A percentile compares a stretch with the other conserved stretches of the same genome.
Conservation (phyloP, 1,140 invertebrate species). For the Melipona quadrifasciata region DNA sequence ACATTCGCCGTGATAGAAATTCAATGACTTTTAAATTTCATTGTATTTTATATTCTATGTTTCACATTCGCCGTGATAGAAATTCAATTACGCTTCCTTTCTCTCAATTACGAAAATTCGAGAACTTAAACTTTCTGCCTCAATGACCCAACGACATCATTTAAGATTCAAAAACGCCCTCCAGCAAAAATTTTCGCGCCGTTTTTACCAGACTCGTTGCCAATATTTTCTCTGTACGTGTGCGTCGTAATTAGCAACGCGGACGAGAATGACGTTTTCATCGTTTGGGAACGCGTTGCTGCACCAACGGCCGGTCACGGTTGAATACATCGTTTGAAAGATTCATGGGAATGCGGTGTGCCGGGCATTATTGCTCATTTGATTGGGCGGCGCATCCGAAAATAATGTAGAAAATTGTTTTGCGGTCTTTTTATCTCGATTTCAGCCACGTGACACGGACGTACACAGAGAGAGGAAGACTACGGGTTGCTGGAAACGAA, state of each 20-base stretch:
- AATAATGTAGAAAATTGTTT: constrained; percentile 79
- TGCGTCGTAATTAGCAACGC: constrained; percentile 29
- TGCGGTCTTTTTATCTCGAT: constrained; percentile 79
- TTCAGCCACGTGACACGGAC: constrained; percentile 61
- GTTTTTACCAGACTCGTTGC: not conserved
- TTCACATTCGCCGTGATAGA: no score
- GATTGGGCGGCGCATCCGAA: constrained; percentile 68
- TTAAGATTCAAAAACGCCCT: no score
- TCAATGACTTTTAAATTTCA: no score
- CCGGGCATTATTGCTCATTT: constrained; percentile 69
- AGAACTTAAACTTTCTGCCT: no score
- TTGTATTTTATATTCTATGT: no score
- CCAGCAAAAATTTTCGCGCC: not conserved
- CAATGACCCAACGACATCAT: no score
- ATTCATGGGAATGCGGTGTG: constrained; percentile 51
- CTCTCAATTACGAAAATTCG: no score
- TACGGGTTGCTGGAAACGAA: not conserved
- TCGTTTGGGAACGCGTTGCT: constrained; percentile 9
- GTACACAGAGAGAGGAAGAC: not conserved
- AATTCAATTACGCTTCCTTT: no score
- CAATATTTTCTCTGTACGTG: not conserved
- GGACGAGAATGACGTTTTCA: constrained; percentile 10
- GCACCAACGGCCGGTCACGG: not conserved
- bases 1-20: no score
- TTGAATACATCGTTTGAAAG: constrained; percentile 40